phyloP scores from a whole-genome alignment of 2,113 vertebrate species.

The Microcebus tavaratra region DNA sequence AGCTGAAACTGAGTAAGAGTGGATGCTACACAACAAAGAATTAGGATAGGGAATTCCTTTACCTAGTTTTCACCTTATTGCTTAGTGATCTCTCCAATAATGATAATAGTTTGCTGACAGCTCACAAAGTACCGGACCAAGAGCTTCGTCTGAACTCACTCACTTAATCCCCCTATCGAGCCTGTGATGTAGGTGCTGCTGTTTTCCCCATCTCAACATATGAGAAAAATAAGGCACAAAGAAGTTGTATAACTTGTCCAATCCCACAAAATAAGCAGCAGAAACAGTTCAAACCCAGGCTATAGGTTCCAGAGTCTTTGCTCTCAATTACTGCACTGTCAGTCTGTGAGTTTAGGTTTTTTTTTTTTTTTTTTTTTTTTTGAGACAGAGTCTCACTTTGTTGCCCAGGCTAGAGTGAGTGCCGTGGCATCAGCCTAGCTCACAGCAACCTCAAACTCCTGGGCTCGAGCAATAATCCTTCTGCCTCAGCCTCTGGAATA shows the following conservation, averaged over 20 bases:
- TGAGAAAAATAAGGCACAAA: background rate
- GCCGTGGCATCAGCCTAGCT: no score
- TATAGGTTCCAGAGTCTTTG: background rate
- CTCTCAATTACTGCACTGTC: background rate
- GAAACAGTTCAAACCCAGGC: background rate
- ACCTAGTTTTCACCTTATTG: background rate
- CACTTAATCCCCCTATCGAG: background rate
- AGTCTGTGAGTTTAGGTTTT: no score
- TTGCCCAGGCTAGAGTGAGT: no score
- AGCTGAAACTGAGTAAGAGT: background rate
- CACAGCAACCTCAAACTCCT: no score
- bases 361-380: no score
- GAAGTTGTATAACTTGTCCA: background rate
- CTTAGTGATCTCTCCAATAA: background rate
- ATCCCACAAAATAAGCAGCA: background rate
- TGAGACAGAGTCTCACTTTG: no score
- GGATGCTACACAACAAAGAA: background rate
- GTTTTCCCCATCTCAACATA: background rate
- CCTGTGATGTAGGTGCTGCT: accelerated
- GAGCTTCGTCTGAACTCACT: background rate
- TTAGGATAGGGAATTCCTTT: background rate
- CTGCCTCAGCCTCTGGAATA: no score
- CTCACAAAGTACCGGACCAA: no score
- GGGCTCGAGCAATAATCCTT: no score
- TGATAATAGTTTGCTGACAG: no score